These are phyloP conservation scores for Temnothorax rugatulus DNA, from an alignment of 2,888 invertebrate species.

Conservation along the genomic window DNA sequence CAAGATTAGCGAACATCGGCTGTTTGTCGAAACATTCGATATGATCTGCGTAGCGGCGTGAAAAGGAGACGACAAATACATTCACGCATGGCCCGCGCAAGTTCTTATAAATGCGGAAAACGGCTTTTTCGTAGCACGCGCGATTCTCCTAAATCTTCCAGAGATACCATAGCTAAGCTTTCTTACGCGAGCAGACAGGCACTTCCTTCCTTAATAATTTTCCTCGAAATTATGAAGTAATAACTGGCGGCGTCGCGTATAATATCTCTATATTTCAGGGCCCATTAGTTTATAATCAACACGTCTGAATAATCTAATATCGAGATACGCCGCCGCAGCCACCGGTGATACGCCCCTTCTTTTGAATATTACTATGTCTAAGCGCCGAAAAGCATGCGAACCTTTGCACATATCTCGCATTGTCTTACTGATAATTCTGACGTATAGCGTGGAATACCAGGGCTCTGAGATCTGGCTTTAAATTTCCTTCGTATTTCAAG, in stretches of 20 bases:
- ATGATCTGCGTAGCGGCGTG: constrained; percentile 57
- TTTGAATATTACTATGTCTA: constrained; percentile 86
- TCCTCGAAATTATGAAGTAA: constrained; percentile 83
- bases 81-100: constrained; percentile 54
- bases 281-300: constrained; percentile 85
- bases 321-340: constrained; percentile 76
- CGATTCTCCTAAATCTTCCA: constrained; percentile 79
- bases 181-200: constrained; percentile 83
- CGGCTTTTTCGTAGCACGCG: constrained; percentile 73
- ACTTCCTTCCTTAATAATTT: constrained; percentile 84
- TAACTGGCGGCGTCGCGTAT: constrained; percentile 81
- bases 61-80: constrained; percentile 63
- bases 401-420: constrained; percentile 61
- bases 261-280: constrained; percentile 86
- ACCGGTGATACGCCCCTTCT: constrained; percentile 82
- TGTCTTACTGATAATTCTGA: constrained; percentile 68
- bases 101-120: constrained; percentile 68
- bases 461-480: constrained; percentile 6
- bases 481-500: constrained; percentile 31
- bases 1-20: neutral
- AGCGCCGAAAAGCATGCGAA: constrained; percentile 84
- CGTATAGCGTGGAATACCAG: neutral
- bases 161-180: constrained; percentile 83
- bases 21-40: neutral
- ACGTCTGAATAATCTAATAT: constrained; percentile 81